Conservation (phyloP, 2,113 vertebrate species). For the Orycteropus afer region DNA sequence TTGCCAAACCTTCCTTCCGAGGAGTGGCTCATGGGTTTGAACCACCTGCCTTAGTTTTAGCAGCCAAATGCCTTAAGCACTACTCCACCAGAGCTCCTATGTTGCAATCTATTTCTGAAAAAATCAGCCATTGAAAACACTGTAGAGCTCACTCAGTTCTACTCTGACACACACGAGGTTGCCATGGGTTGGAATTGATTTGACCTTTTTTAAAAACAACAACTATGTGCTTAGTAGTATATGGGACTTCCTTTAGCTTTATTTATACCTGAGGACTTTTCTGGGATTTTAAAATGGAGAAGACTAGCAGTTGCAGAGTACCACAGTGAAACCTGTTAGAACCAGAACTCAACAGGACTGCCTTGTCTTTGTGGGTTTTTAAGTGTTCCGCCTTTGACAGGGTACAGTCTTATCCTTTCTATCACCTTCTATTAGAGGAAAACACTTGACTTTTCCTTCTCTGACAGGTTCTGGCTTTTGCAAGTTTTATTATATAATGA, state of each 20-base stretch:
- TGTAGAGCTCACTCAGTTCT: no score
- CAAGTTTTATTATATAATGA: neutral
- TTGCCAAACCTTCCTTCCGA: no score
- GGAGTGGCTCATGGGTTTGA: no score
- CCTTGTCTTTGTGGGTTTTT: neutral
- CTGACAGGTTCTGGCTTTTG: neutral
- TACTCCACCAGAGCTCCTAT: no score
- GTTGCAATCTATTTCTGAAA: no score
- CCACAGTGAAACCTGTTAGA: neutral
- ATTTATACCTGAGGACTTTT: neutral
- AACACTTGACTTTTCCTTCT: neutral
- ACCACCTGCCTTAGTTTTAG: no score
- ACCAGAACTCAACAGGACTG: neutral
- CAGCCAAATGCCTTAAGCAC: no score
- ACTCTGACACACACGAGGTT: no score
- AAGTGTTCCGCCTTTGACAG: neutral
- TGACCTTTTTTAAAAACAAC: neutral
- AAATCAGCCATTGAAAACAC: no score
- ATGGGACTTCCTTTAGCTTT: constrained; percentile 38
- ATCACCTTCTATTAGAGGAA: neutral
- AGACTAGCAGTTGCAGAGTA: neutral
- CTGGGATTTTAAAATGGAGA: constrained; percentile 11
- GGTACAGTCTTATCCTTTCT: neutral
- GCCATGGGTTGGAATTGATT: neutral
- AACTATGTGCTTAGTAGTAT: neutral